phyloP scores from a whole-genome alignment of 2,113 vertebrate genomes.

The Lonchura striata region DNA sequence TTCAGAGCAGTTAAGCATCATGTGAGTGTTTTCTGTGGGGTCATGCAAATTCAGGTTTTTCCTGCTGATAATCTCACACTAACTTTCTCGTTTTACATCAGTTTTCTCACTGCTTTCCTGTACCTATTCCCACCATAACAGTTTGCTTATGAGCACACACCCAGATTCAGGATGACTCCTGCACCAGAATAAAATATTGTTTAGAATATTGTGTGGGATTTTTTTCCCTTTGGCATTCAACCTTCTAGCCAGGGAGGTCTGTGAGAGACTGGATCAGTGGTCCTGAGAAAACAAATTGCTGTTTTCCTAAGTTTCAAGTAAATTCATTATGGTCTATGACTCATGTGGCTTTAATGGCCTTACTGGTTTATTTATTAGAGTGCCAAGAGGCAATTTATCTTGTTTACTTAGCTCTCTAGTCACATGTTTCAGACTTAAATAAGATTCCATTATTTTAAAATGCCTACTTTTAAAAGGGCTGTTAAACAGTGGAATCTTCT shows the following conservation, averaged over 20 bases:
- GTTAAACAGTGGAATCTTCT: not conserved
- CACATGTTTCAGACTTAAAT: not conserved
- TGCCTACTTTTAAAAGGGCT: not conserved
- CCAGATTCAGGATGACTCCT: not conserved
- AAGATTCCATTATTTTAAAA: not conserved
- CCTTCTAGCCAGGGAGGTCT: slow-evolving; percentile 4
- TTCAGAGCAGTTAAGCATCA: not conserved
- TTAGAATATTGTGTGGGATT: not conserved
- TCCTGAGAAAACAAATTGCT: slow-evolving; percentile 33
- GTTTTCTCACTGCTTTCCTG: not conserved
- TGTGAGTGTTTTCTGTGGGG: not conserved
- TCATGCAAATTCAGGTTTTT: not conserved
- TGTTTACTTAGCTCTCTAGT: not conserved
- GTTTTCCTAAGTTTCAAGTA: slow-evolving; percentile 49
- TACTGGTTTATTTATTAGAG: slow-evolving; percentile 10
- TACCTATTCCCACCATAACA: not conserved
- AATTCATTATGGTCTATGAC: slow-evolving; percentile 50
- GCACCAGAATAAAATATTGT: not conserved
- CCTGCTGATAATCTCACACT: not conserved
- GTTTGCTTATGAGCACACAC: not conserved
- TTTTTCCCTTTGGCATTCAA: not conserved
- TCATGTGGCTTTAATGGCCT: slow-evolving; percentile 49
- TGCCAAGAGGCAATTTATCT: slow-evolving; percentile 28
- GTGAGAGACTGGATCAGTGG: slow-evolving; percentile 21
- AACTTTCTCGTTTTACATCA: not conserved